Conservation (phyloP, 2,888 invertebrate species). For the Orthonevra nobilis region DNA sequence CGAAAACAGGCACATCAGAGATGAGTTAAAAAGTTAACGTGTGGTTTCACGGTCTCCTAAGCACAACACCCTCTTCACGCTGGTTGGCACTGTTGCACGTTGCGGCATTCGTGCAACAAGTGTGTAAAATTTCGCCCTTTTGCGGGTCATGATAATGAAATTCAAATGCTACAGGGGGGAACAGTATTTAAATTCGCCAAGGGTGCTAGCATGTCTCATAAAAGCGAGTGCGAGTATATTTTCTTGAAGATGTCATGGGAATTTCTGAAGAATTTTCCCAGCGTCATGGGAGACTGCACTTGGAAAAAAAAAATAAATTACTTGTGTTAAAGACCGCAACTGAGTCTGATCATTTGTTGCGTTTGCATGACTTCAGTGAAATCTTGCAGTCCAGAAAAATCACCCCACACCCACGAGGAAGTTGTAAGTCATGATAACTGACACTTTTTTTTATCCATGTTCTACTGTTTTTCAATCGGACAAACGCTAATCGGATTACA, state of each 20-base stretch:
- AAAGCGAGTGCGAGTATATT: neutral
- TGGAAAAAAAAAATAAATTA: slow-evolving; percentile 32
- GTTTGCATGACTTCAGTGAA: slow-evolving; percentile 17
- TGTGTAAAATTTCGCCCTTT: slow-evolving; percentile 40
- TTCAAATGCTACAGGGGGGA: slow-evolving; percentile 28
- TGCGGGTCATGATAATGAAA: slow-evolving; percentile 56
- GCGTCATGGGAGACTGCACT: slow-evolving; percentile 79
- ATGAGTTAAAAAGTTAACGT: slow-evolving; percentile 71
- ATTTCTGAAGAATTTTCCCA: slow-evolving; percentile 76
- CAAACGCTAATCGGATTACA: slow-evolving; percentile 46
- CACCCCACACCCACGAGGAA: slow-evolving; percentile 6
- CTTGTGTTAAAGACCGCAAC: neutral
- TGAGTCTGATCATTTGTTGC: slow-evolving; percentile 12
- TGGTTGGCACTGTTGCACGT: slow-evolving; percentile 36
- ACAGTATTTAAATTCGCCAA: slow-evolving; percentile 9
- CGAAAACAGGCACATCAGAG: slow-evolving; percentile 27
- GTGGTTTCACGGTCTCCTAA: slow-evolving; percentile 73
- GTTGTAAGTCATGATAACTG: slow-evolving; percentile 19
- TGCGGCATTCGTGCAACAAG: slow-evolving; percentile 46
- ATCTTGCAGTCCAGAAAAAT: neutral
- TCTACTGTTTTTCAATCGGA: neutral
- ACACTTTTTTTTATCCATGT: neutral
- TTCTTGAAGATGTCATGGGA: slow-evolving; percentile 72
- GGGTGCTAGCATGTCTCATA: neutral
- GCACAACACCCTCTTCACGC: slow-evolving; percentile 55